A percentile compares a stretch with the other conserved stretches of the same genome.
Evolutionary conservation across 1,140 invertebrate genomes (phyloP).

Genomic region (Papilio polyxenes): DNA sequence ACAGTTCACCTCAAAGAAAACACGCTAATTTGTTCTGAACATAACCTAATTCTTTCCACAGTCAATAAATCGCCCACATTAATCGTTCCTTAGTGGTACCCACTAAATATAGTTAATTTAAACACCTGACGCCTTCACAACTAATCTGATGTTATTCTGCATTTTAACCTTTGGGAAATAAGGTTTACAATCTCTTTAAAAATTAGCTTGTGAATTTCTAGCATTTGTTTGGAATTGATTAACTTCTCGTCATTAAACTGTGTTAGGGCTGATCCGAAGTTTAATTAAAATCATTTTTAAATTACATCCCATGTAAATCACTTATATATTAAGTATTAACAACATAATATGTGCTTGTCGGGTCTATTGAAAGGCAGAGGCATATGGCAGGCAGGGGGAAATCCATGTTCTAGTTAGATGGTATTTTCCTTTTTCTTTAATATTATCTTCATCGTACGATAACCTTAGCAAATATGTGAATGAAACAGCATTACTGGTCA

Average conservation of each 20-base stretch:
- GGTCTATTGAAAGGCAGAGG: too few relatives aligned
- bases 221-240: background rate
- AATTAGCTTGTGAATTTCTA: background rate
- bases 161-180: background rate
- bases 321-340: too few relatives aligned
- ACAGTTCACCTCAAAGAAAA: conserved; percentile 6
- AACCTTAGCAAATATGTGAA: background rate
- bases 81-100: background rate
- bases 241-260: too few relatives aligned
- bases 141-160: background rate
- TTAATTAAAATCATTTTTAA: background rate
- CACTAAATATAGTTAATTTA: background rate
- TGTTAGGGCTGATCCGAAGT: background rate
- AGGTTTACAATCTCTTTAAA: background rate
- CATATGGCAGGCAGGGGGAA: too few relatives aligned
- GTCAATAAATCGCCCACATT: conserved; percentile 20
- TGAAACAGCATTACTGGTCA: background rate
- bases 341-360: too few relatives aligned
- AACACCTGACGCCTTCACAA: background rate
- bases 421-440: too few relatives aligned
- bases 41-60: conserved; percentile 5
- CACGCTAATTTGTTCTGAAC: conserved; percentile 6
- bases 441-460: background rate
- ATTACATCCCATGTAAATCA: too few relatives aligned
- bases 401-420: too few relatives aligned